Conservation (phyloP, 2,888 invertebrate genomes). For the Lithophane semibrunnea region DNA sequence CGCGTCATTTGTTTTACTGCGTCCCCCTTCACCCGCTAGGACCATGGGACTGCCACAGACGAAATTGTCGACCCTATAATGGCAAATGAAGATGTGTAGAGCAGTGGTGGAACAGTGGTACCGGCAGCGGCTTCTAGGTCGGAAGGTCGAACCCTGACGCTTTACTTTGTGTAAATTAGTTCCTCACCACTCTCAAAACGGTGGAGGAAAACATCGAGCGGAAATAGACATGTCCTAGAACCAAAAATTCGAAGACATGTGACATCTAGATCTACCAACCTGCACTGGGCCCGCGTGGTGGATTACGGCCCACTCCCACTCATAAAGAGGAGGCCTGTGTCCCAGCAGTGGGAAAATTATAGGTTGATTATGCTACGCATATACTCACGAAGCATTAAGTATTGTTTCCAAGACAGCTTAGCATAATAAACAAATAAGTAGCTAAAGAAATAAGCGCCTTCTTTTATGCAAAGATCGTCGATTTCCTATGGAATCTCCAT, state of each 20-base stretch:
- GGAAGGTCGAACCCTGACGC: too few species aligned
- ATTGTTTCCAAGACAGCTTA: not conserved
- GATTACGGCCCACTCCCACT: too few species aligned
- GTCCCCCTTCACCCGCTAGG: not conserved
- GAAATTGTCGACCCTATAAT: not conserved
- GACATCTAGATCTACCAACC: too few species aligned
- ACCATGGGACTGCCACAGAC: not conserved
- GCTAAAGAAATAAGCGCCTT: not conserved
- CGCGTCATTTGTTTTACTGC: not conserved
- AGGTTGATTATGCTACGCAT: not conserved
- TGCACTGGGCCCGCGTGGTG: not conserved
- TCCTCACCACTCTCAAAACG: too few species aligned
- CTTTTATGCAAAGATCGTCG: not conserved
- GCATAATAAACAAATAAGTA: not conserved
- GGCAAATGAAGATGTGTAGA: too few species aligned
- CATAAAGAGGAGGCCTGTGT: not conserved
- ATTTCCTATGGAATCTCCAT: constrained; percentile 20
- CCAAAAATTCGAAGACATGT: too few species aligned
- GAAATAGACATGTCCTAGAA: too few species aligned
- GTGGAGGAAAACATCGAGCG: too few species aligned
- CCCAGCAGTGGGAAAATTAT: not conserved
- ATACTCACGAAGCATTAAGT: not conserved
- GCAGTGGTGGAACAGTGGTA: too few species aligned
- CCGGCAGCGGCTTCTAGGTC: too few species aligned
- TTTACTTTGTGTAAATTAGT: too few species aligned